phyloP scores from a whole-genome alignment of 1,140 invertebrate genomes.

The Drosophila parvula region DNA sequence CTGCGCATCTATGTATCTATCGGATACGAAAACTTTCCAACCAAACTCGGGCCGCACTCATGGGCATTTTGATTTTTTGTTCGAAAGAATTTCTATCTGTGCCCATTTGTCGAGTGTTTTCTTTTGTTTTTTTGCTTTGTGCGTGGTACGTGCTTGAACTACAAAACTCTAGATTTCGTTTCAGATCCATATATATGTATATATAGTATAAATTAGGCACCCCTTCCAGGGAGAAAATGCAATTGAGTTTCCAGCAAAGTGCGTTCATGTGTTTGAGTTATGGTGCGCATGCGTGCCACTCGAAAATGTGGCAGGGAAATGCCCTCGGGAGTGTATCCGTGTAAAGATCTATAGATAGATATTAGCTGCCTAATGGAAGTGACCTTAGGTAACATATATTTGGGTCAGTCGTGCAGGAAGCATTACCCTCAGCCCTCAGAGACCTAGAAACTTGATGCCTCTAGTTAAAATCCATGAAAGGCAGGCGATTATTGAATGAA shows the following conservation, averaged over 20 bases:
- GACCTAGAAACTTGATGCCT: conserved; percentile 3
- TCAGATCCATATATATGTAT: conserved; percentile 29
- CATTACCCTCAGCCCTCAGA: conserved; percentile 1
- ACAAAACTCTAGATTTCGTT: conserved; percentile 76
- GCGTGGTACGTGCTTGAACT: conserved; percentile 79
- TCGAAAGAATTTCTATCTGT: conserved; percentile 65
- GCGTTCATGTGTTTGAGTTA: conserved; percentile 77
- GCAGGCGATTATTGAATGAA: conserved; percentile 2
- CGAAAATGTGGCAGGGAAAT: conserved; percentile 39
- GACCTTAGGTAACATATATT: conserved; percentile 43
- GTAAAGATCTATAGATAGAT: conserved; percentile 23
- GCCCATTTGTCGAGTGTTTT: conserved; percentile 71
- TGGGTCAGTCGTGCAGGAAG: conserved; percentile 43
- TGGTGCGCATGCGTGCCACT: conserved; percentile 75
- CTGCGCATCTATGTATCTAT: conserved; percentile 19
- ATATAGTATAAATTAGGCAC: conserved; percentile 59
- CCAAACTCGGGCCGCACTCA: conserved; percentile 34
- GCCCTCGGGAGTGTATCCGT: conserved; percentile 29
- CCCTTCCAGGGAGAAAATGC: conserved; percentile 28
- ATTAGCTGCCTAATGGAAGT: conserved; percentile 29
- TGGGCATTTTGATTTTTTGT: conserved; percentile 58
- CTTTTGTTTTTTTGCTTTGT: conserved; percentile 56
- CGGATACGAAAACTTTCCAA: conserved; percentile 42
- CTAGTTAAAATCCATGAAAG: not conserved
- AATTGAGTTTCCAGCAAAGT: conserved; percentile 67